Conservation (phyloP, 30 jellyfish, hydroid and myxozoan species). For the Hydractinia echinata region DNA sequence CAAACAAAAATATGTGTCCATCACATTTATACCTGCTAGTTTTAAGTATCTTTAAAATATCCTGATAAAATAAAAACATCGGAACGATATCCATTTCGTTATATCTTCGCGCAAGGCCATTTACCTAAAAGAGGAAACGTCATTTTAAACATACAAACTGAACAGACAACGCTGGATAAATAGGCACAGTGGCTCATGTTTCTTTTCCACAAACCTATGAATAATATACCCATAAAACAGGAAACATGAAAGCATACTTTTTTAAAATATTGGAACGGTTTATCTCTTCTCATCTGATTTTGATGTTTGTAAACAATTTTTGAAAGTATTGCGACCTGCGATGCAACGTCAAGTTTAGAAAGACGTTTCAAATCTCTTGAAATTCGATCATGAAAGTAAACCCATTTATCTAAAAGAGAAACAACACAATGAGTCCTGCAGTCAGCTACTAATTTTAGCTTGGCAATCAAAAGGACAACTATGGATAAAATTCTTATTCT, state of each 20-base stretch:
- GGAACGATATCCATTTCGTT: background rate
- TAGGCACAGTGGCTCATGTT: background rate
- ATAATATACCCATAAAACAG: background rate
- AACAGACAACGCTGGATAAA: background rate
- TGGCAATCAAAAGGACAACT: too few species aligned
- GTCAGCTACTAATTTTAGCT: too few species aligned
- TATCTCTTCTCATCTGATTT: slow-evolving; percentile 30
- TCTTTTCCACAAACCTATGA: background rate
- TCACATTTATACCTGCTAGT: too few species aligned
- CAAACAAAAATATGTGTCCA: too few species aligned
- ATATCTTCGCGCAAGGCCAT: background rate
- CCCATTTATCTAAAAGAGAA: background rate
- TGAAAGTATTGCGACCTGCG: background rate
- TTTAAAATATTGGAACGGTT: slow-evolving; percentile 23
- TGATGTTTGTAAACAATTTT: slow-evolving; percentile 23
- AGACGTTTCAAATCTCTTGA: background rate
- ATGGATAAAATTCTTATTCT: too few species aligned
- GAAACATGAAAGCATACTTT: background rate
- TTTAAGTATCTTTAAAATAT: too few species aligned
- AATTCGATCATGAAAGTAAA: background rate
- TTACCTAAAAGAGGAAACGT: background rate
- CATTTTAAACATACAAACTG: too few species aligned
- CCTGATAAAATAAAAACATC: too few species aligned
- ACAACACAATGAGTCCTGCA: background rate
- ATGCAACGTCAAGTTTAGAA: background rate